Evolutionary conservation across 2,797 vertebrate species (phyloP).

Genomic region (Hippoglossus hippoglossus): DNA sequence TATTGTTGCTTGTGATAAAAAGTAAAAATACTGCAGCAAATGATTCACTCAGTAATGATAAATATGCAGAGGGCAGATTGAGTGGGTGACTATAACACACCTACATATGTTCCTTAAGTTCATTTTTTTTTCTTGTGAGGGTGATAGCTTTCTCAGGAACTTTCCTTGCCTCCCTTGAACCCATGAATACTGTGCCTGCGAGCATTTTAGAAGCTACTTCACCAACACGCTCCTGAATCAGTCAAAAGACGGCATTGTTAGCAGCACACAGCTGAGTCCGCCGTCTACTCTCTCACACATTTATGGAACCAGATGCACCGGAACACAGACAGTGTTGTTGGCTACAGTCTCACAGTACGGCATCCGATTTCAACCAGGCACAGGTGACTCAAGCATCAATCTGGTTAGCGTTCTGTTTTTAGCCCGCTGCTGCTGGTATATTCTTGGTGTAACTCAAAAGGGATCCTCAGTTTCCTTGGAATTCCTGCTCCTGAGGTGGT

Average conservation of each 20-base stretch:
- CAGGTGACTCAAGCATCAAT: conserved; percentile 74
- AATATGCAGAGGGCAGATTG: conserved; percentile 49
- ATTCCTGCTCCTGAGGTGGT: conserved; percentile 70
- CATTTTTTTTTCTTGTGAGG: conserved; percentile 15
- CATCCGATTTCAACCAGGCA: conserved; percentile 73
- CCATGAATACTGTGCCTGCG: conserved; percentile 40
- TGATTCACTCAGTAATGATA: conserved; percentile 54
- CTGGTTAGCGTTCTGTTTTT: conserved; percentile 75
- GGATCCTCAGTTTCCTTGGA: conserved; percentile 67
- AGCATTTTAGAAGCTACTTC: conserved; percentile 49
- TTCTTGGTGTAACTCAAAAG: conserved; percentile 68
- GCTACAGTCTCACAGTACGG: conserved; percentile 70
- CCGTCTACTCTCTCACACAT: conserved; percentile 61
- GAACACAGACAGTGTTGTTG: conserved; percentile 56
- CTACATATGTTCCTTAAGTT: conserved; percentile 58
- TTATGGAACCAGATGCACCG: conserved; percentile 62
- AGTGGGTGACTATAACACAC: conserved; percentile 59
- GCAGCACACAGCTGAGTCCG: conserved; percentile 48
- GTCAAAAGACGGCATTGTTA: conserved; percentile 62
- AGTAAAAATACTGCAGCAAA: conserved; percentile 41
- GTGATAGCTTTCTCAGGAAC: conserved; percentile 39
- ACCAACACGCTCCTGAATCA: conserved; percentile 44
- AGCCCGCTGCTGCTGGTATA: conserved; percentile 59
- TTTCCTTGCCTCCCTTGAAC: conserved; percentile 52
- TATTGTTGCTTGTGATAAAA: conserved; percentile 17